Conservation (phyloP, 2,113 vertebrate genomes). For the human (Homo sapiens) region GRCh38 chr2:129102501-129103000, state of each 20-base stretch:
- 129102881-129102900: neutral
- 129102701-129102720: neutral
- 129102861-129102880: neutral
- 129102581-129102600: neutral
- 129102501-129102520: neutral
- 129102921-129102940: rapidly evolving
- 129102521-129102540: neutral
- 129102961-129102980: neutral
- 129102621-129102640: neutral
- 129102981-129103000: neutral
- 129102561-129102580: neutral
- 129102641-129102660: no score
- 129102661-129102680: neutral
- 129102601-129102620: neutral
- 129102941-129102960: neutral
- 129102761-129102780: neutral
- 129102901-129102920: neutral
- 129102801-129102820: neutral
- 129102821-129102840: neutral
- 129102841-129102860: neutral
- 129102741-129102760: neutral
- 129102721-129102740: neutral
- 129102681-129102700: neutral
- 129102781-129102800: neutral
- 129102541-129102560: neutral